Percentiles rank a stretch among this genome's conserved stretches.
Conservation (phyloP, 37 sponge, comb jelly and placozoan genomes). For the Crambe crambe region DNA sequence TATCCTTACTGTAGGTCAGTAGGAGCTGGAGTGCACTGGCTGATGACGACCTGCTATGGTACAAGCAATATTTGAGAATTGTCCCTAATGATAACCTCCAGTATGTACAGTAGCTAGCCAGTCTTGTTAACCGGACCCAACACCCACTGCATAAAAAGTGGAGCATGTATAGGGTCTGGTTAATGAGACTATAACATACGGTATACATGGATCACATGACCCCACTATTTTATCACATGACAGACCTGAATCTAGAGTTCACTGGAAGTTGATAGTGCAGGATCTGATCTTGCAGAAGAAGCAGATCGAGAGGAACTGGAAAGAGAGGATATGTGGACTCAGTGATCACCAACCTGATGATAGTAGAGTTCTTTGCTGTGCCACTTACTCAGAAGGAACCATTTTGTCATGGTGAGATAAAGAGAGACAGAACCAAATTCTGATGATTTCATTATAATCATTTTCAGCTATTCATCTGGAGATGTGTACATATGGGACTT, state of each 20-base stretch:
- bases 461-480: slow-evolving; percentile 65
- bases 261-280: slow-evolving; percentile 66
- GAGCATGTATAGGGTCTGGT: background rate
- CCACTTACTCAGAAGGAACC: background rate
- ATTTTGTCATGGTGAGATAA: slow-evolving; percentile 40
- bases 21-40: slow-evolving; percentile 71
- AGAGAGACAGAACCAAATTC: background rate
- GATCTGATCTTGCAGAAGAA: slow-evolving; percentile 22
- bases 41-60: slow-evolving; percentile 78
- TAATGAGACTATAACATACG: background rate
- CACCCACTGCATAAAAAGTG: no score
- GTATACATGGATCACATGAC: background rate
- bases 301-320: slow-evolving; percentile 72
- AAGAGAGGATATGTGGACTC: slow-evolving; percentile 65
- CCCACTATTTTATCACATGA: background rate
- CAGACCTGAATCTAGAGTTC: background rate
- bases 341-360: slow-evolving; percentile 49
- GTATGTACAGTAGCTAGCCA: no score
- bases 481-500: slow-evolving; percentile 64
- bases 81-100: slow-evolving; percentile 9
- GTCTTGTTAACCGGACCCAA: no score
- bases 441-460: background rate
- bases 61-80: slow-evolving; percentile 28
- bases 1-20: slow-evolving; percentile 52
- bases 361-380: slow-evolving; percentile 40